Base-by-base conservation (phyloP, 1,140 invertebrate genomes). In the Armadillidium nasatum region DNA sequence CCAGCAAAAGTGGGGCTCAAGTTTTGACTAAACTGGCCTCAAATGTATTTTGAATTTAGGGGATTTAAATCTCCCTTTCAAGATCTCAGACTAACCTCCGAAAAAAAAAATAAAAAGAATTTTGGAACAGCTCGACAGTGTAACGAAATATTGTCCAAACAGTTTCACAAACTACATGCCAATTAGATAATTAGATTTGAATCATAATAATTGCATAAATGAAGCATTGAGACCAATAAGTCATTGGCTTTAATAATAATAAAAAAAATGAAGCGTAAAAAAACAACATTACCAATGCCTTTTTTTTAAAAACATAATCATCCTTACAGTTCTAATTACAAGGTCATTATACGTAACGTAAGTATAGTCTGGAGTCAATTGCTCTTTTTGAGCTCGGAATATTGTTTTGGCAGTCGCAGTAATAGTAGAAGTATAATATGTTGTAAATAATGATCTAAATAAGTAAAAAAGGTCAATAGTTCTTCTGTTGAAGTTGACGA, bases 1-100 rank as follows among this genome's bases (percentile, higher is more conserved):
- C 50, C 50, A 60, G 50, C 50, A 60, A 60, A 60, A 60, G 50
- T 60, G 50, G 33, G 50, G 50, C 50, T 60, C 50, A 60, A 60
- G 50, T 13, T 60, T 60, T 60, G 50, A 33, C 50, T 15, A 1
- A 60, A 60, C 2, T 60, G 50, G 50, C 50, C 50, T 60, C 50
- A 60, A 60, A 60, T 60, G 19, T 3, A 60, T 19, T 33, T 33
- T 33, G 33, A 60, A 60, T 15, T 60, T 13, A 7, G 50, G 50
- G 50, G 3, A 60, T 15, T 60, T 13, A 13, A 15, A 2, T 7
- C 4, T 4, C 50, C 50, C 7, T 60, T 60, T 7, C 2, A 60
- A 7, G 2, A 60, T 15, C 50, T 60, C 33, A 60, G 50, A 60
- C 50, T 60, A 13, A 19, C 50, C 50, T 60, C 50, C 50, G 4